These are phyloP conservation scores for Chrysemys picta DNA, from an alignment of 2,113 vertebrate genomes.

Conservation along the genomic window DNA sequence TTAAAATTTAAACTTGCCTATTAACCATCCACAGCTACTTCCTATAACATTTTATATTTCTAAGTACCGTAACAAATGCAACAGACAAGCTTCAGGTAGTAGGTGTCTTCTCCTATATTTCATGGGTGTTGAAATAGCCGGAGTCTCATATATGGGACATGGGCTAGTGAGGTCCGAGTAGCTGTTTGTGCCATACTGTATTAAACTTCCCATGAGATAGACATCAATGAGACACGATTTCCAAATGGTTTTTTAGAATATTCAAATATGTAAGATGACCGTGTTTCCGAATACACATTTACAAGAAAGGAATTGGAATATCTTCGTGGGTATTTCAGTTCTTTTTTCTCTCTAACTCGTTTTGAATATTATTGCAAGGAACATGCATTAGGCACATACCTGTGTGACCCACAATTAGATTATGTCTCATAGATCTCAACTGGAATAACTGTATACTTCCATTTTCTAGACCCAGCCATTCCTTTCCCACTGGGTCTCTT, in stretches of 20 bases:
- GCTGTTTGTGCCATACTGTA: background rate
- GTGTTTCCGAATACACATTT: background rate
- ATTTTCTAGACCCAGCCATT: background rate
- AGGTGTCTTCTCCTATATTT: background rate
- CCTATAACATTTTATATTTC: background rate
- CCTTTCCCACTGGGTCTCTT: background rate
- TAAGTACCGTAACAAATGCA: background rate
- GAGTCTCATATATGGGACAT: background rate
- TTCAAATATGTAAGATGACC: background rate
- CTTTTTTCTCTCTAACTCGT: background rate
- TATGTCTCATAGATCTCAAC: too few relatives aligned
- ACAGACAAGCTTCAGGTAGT: background rate
- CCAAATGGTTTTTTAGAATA: background rate
- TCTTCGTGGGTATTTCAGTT: background rate
- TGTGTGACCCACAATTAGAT: background rate
- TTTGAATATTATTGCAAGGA: background rate
- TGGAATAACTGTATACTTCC: background rate
- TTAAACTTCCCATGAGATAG: background rate
- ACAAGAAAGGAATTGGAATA: background rate
- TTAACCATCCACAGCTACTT: background rate
- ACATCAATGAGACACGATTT: background rate
- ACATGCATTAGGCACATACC: background rate
- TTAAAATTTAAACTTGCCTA: background rate
- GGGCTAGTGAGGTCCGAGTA: background rate
- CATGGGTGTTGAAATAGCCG: background rate